A percentile compares a stretch with the other conserved stretches of the same genome.
phyloP scores from a whole-genome alignment of 2,888 invertebrate species.

The Protophormia terraenovae region DNA sequence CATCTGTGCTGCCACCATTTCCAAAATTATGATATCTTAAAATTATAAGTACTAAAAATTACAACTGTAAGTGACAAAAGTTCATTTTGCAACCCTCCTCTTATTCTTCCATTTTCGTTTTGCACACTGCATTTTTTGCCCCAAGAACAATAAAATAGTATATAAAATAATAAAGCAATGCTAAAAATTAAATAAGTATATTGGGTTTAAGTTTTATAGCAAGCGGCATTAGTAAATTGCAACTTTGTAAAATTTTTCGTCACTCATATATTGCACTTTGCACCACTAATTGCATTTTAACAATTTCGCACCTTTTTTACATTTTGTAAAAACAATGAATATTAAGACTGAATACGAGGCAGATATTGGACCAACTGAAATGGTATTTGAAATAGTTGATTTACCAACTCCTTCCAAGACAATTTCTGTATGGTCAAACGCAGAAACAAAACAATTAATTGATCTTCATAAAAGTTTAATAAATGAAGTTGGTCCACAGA shows the following conservation, averaged over 20 bases:
- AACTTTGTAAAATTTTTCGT: no score
- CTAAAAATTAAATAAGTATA: no score
- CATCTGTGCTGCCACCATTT: no score
- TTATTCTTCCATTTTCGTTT: not conserved
- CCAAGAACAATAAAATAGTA: no score
- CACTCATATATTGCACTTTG: no score
- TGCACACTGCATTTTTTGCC: no score
- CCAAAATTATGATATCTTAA: no score
- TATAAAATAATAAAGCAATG: no score
- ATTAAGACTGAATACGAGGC: conserved; percentile 15
- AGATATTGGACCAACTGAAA: conserved; percentile 8
- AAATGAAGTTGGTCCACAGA: not conserved
- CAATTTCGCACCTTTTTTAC: not conserved
- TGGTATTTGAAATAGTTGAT: not conserved
- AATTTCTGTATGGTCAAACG: conserved; percentile 30
- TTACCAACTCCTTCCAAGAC: not conserved
- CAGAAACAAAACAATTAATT: conserved; percentile 9
- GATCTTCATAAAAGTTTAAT: conserved; percentile 26
- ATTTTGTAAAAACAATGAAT: not conserved
- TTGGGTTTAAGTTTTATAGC: no score
- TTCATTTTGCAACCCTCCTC: not conserved
- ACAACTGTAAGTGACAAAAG: not conserved
- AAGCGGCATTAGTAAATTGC: no score
- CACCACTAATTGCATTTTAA: not conserved
- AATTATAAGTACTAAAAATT: not conserved